These are phyloP conservation scores for Tuberolachnus salignus DNA, from an alignment of 2,888 invertebrate species.

Conservation along the genomic window DNA sequence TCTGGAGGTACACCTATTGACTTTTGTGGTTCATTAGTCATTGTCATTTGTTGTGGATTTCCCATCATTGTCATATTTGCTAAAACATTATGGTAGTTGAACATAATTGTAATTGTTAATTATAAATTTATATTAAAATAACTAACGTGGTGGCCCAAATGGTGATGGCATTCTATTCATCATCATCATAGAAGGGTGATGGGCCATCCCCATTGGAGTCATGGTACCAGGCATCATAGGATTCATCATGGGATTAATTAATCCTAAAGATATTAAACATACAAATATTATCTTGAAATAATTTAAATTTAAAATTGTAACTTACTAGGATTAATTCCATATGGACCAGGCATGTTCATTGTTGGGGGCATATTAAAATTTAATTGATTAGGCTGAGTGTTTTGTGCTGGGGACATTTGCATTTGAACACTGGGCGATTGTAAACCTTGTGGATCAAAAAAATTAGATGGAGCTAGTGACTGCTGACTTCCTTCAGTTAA, in stretches of 20 bases:
- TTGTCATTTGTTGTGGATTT: slow-evolving; percentile 49
- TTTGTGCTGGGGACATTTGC: slow-evolving; percentile 53
- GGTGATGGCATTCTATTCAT: slow-evolving; percentile 59
- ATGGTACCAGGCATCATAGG: slow-evolving; percentile 48
- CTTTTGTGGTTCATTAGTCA: slow-evolving; percentile 44
- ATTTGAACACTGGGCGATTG: slow-evolving; percentile 49
- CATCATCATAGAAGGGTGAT: slow-evolving; percentile 57
- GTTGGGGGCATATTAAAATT: slow-evolving; percentile 50
- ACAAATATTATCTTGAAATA: neutral
- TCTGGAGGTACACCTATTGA: slow-evolving; percentile 47
- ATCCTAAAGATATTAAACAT: slow-evolving; percentile 21
- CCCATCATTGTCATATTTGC: slow-evolving; percentile 50
- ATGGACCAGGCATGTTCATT: slow-evolving; percentile 47
- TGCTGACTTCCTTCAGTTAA: slow-evolving; percentile 35
- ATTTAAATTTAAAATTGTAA: neutral
- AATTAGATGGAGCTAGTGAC: neutral
- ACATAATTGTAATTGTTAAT: neutral
- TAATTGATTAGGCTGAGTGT: slow-evolving; percentile 39
- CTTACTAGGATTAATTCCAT: slow-evolving; percentile 49
- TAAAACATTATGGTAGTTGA: neutral
- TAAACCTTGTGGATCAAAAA: slow-evolving; percentile 44
- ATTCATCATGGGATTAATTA: slow-evolving; percentile 53
- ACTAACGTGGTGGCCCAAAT: slow-evolving; percentile 59
- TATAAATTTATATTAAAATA: neutral
- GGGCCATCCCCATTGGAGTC: slow-evolving; percentile 40